Base-by-base conservation (phyloP, 2,113 vertebrate species). In the Bujurquina vittata region DNA sequence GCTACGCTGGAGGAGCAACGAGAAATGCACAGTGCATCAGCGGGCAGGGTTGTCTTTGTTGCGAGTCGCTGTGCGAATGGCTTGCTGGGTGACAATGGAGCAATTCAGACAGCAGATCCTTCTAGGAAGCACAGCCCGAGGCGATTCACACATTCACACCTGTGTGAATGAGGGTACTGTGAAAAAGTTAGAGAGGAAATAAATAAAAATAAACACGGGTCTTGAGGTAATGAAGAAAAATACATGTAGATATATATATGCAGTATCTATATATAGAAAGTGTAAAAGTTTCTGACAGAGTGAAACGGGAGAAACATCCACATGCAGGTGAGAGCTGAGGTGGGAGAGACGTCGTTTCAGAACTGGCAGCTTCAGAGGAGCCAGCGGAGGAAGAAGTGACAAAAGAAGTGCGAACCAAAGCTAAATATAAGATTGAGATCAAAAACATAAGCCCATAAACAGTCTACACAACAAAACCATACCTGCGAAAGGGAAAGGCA, bases 401-500 rank as follows among this genome's bases (percentile, higher is more conserved):
- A 4, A 49, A 31, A 80, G n/a, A 61, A 60, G 75, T 20, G 65
- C 56, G 22, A 69, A 69, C 40, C 40, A 46, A n/a, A 76, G 26
- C 90, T 79, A 88, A 84, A 87, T 87, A 75, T 88, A 90, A 81
- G 69, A 59, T 1, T 0, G n/a, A 56, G 54, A 69, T 61, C 46
- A 23, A 63, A 81, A 33, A n/a, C 17, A 89, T 76, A 49, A 75
- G 55, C 18, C 55, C 56, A 9, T 29, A 46, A 87, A 81, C 83
- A 80, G 46, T 60, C 72, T 10, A 29, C 77, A 75, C 37, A 73
- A 65, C 56, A 79, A 52, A 78, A 81, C n/a, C 35, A n/a, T 4
- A 67, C 5, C 37, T 17, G 80, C 8, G 49, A 7, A 33, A 14
- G 22, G 1, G 31, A 58, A 43, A 46, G 18, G 14, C 26, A 10